These are phyloP conservation scores for Gnathonemus echidnorhynchus DNA, from an alignment of 2,113 vertebrate species.

Conservation along the genomic window DNA sequence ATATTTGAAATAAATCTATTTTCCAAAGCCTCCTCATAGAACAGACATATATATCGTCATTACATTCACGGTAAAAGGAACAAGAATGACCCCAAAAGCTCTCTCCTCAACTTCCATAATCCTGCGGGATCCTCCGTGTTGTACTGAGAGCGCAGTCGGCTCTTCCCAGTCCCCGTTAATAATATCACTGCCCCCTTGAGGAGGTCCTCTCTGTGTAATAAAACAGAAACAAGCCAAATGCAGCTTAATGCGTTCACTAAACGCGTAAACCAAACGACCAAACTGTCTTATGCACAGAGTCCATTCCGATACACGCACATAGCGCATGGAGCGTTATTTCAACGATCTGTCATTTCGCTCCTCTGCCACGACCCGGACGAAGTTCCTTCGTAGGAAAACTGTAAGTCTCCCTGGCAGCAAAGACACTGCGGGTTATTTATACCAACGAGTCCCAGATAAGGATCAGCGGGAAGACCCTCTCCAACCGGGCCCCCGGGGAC, in stretches of 20 bases:
- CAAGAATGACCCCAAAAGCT: background rate
- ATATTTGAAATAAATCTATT: background rate
- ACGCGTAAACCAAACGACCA: background rate
- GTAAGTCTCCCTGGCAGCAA: background rate
- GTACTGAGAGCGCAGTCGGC: background rate
- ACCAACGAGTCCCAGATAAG: constrained; percentile 16
- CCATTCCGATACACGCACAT: background rate
- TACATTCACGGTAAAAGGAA: background rate
- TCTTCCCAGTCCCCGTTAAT: background rate
- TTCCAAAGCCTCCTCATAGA: background rate
- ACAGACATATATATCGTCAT: background rate
- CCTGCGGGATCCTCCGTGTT: background rate
- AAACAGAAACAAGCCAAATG: background rate
- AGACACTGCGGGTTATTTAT: constrained; percentile 26
- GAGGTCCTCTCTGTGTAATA: background rate
- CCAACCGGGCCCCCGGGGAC: constrained; percentile 3
- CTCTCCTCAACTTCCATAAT: background rate
- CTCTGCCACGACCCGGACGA: background rate
- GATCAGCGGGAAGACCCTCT: background rate
- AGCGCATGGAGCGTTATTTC: background rate
- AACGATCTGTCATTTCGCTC: background rate
- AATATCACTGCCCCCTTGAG: background rate
- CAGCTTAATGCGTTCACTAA: background rate
- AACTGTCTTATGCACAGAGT: background rate
- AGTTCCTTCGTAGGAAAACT: background rate